Percentiles rank a stretch among this genome's conserved stretches.
phyloP scores from a whole-genome alignment of 1,140 invertebrate genomes.

The Agraylea sexmaculata region DNA sequence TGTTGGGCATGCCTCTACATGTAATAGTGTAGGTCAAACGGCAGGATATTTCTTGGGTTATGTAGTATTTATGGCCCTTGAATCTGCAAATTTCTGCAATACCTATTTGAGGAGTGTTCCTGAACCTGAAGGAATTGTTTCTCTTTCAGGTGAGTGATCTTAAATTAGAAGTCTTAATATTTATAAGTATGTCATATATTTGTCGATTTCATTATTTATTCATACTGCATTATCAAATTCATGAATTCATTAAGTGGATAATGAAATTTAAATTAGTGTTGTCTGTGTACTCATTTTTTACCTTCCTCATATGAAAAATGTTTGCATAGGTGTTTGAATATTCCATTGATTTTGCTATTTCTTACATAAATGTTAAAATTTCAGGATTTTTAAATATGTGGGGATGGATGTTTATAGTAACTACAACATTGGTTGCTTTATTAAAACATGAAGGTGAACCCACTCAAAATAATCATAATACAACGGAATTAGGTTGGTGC shows the following conservation, averaged over 20 bases:
- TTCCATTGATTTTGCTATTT: too few species aligned
- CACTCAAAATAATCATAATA: conserved; percentile 23
- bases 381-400: conserved; percentile 89
- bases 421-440: conserved; percentile 81
- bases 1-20: conserved; percentile 98
- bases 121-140: conserved; percentile 64
- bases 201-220: conserved; percentile 4
- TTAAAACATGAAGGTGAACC: conserved; percentile 71
- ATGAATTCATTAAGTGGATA: too few species aligned
- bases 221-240: too few species aligned
- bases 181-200: conserved; percentile 2
- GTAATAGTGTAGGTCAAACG: conserved; percentile 97
- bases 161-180: neutral
- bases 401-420: conserved; percentile 83
- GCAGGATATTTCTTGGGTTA: conserved; percentile 96
- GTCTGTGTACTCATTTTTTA: too few species aligned
- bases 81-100: conserved; percentile 94
- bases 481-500: conserved; percentile 35
- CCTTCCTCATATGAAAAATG: too few species aligned
- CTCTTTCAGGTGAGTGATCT: conserved; percentile 56
- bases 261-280: too few species aligned
- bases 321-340: too few species aligned
- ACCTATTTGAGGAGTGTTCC: conserved; percentile 71
- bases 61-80: conserved; percentile 93
- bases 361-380: too few species aligned